Base-by-base conservation (phyloP, 2,113 vertebrate genomes). In the Stercorarius parasiticus region DNA sequence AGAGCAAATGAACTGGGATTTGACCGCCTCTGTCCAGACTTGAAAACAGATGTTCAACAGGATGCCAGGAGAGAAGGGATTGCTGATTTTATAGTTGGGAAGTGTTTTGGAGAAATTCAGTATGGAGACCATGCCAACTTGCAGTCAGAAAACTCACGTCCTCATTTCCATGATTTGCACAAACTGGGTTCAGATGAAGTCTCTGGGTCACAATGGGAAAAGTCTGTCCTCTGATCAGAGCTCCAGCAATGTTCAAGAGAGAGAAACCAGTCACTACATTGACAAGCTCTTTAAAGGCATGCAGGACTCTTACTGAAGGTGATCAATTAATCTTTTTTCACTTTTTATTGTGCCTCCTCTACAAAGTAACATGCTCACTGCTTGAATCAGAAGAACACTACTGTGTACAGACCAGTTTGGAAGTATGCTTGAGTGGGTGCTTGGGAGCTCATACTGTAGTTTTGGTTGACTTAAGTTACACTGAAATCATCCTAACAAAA, bases 11-110 rank as follows among this genome's bases (percentile, higher is more conserved):
- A 85, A 82, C n/a, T 53, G 74, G 36, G 88, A 93, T 88, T 96
- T 88, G 62, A 40, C 21, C 8, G 22, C 45, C 36, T 90, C 66
- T 90, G 82, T 93, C 85, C 78, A 93, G 87, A 76, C 70, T 91
- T 88, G 74, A 61, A 91, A 96, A 82, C 81, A 93, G 91, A 65
- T 94, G 74, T 85, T 95, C 45, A 45, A 29, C 66, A 80, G 81
- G 47, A 85, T 73, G 62, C 58, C 66, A 80, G 66, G 78, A 82
- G 87, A 88, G 62, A 80, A 87, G 53, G 21, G 70, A 69, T 42
- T 34, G 13, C 43, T 87, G 32, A 53, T 61, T 87, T 61, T 43
- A 29, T 10, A 45, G 36, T 32, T 93, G 49, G 18, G 12, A 64
- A 53, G 13, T 56, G 53, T 76, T 85, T 61, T 72, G 62, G 49